phyloP scores from a whole-genome alignment of 2,888 invertebrate genomes.

The Cataglyphis livida region DNA sequence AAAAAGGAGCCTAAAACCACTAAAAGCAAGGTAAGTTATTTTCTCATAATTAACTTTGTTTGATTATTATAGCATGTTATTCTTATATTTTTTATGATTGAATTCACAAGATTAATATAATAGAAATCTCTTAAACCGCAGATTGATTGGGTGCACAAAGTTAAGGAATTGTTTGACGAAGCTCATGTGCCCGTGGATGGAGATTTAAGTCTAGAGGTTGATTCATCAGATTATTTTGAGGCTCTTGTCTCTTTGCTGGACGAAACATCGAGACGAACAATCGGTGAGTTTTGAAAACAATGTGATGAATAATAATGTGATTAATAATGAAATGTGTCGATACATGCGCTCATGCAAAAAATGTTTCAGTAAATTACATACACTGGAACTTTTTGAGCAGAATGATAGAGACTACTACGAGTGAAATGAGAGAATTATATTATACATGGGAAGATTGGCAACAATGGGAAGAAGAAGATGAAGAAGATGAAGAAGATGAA shows the following conservation, averaged over 20 bases:
- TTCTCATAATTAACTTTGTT: not conserved
- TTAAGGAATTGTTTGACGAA: conserved; percentile 22
- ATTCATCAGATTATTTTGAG: conserved; percentile 29
- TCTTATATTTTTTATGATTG: not conserved
- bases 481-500: not conserved
- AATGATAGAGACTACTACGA: not conserved
- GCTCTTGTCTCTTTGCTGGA: conserved; percentile 46
- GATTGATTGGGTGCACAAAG: conserved; percentile 61
- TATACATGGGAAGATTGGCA: not conserved
- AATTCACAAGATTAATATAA: not conserved
- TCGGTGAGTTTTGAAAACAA: conserved; percentile 47
- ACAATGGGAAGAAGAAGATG: not conserved
- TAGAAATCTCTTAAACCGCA: not conserved
- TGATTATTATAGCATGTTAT: not conserved
- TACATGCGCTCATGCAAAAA: not conserved
- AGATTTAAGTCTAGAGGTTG: not conserved
- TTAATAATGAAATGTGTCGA: not conserved
- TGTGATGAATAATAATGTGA: too few species aligned
- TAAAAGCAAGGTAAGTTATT: conserved; percentile 42
- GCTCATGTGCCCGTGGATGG: conserved; percentile 36
- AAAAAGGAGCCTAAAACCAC: not conserved
- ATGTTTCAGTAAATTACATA: conserved; percentile 64
- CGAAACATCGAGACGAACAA: conserved; percentile 53
- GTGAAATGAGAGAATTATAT: conserved; percentile 42
- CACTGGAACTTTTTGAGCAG: conserved; percentile 64